A percentile compares a stretch with the other conserved stretches of the same genome.
phyloP scores from a whole-genome alignment of 2,888 invertebrate species.

The Leucophenga montana region DNA sequence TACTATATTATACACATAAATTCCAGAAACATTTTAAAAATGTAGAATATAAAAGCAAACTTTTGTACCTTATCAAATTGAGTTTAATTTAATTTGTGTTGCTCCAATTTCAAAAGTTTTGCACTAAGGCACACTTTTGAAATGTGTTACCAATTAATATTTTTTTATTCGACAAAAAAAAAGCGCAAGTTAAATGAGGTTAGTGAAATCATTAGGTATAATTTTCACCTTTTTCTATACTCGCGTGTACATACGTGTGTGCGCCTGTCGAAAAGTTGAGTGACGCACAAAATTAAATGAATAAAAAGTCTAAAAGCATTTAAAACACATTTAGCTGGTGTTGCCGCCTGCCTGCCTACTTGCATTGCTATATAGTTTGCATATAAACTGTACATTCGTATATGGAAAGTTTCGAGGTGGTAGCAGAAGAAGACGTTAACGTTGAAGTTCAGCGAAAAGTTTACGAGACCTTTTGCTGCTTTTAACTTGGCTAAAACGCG shows the following conservation, averaged over 20 bases:
- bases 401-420: neutral
- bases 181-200: constrained; percentile 17
- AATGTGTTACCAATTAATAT: no score
- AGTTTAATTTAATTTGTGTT: no score
- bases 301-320: neutral
- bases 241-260: no score
- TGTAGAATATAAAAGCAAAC: no score
- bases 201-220: constrained; percentile 25
- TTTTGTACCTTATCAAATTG: no score
- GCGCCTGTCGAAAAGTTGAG: neutral
- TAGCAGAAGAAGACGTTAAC: neutral
- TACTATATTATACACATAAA: no score
- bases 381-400: no score
- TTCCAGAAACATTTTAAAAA: no score
- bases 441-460: neutral
- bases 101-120: no score
- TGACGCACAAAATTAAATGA: constrained; percentile 1
- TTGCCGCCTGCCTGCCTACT: no score
- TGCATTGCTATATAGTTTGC: no score
- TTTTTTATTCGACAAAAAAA: neutral
- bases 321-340: neutral
- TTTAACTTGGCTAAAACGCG: neutral
- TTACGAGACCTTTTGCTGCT: neutral
- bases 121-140: no score
- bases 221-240: constrained; percentile 13